Evolutionary conservation across 1,140 invertebrate genomes (phyloP).

Genomic region (Sycophila sp.): DNA sequence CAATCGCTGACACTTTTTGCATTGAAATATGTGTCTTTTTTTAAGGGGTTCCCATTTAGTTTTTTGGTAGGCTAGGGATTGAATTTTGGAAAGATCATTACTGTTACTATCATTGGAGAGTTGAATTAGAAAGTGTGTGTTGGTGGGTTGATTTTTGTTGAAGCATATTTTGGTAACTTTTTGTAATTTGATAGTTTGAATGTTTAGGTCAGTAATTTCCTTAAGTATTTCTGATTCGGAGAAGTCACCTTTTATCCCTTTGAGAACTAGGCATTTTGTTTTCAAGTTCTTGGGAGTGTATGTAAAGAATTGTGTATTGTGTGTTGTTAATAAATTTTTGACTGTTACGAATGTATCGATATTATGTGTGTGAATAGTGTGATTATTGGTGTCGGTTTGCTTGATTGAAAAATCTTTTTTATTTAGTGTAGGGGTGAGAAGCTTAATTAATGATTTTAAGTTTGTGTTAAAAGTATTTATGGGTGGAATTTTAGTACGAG

Average conservation of each 20-base stretch:
- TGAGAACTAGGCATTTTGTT: not conserved
- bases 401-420: not conserved
- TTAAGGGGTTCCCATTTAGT: conserved; percentile 34
- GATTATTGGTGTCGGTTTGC: not conserved
- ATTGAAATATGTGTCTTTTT: too few relatives aligned
- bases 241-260: not conserved
- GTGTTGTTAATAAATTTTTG: not conserved
- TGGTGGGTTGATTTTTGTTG: not conserved
- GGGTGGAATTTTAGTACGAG: too few relatives aligned
- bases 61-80: conserved; percentile 6
- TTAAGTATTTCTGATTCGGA: not conserved
- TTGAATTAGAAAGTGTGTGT: not conserved
- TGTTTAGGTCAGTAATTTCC: not conserved
- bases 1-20: conserved; percentile 33
- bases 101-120: not conserved
- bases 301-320: not conserved
- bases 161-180: conserved; percentile 1
- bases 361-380: not conserved
- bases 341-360: not conserved
- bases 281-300: conserved; percentile 1
- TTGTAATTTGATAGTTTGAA: not conserved
- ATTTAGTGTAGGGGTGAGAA: not conserved
- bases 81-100: not conserved
- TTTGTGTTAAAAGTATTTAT: not conserved
- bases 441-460: not conserved